Evolutionary conservation across 1,140 invertebrate species (phyloP), one percentile per base, ranked within the genome.

Genomic region (Hyposmocoma kahamanoa): DNA sequence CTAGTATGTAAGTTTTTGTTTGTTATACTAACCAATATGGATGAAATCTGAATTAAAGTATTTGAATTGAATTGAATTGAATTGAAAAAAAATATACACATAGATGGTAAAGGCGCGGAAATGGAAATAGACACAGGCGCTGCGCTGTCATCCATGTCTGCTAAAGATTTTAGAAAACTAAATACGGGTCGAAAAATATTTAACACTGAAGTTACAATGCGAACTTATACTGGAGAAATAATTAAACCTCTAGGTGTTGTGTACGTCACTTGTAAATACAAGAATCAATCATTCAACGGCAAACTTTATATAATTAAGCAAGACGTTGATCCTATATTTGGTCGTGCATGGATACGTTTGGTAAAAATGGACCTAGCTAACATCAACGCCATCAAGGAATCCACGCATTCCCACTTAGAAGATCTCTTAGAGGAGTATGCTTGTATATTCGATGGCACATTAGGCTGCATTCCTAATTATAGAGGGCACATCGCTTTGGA

Each of bases 91-190:
- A 28, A 28, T 6, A 28, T 55, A 22, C 6, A 30, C 0, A 55
- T 55, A 9, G 26, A 50, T 22, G 13, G 11, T 6, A 50, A 46
- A 20, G n/a, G 21, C 32, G 21, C 46, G 3, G 21, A 45, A 22
- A 53, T 48, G 46, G 47, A 53, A 50, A 38, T 49, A 13, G 50
- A 57, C 38, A 53, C 46, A 22, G 46, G 55, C 9, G 55, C 42
- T 15, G 13, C 50, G n/a, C 22, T 53, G 8, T 49, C 55, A 20
- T 42, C 3, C 34, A 44, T 52, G 13, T 46, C 38, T 1, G 1
- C 15, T 2, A 30, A 45, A 30, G 1, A 41, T 1, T 46, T 20
- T 19, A 24, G 32, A 32, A 46, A 38, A 46, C 21, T 43, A 26
- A 21, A 22, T 18, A 26, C 34, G 1, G 19, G 20, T 10, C 19